A percentile compares a stretch with the other conserved stretches of the same genome.
phyloP scores from a whole-genome alignment of 1,140 invertebrate genomes.

The Drosophila bipectinata region DNA sequence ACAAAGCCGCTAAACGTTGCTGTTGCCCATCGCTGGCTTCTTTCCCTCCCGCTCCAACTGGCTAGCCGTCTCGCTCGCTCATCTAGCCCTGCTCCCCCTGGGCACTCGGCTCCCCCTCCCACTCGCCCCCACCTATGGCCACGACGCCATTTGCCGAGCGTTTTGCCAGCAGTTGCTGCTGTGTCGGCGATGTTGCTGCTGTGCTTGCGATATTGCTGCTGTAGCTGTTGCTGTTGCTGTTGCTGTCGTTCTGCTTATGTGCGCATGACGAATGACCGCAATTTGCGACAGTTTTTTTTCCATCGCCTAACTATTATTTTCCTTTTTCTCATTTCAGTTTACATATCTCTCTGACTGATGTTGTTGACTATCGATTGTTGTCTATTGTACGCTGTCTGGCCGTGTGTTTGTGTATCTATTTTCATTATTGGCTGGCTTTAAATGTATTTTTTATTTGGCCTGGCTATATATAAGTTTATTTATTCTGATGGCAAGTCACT shows the following conservation, averaged over 20 bases:
- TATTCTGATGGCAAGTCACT: constrained; percentile 63
- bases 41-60: constrained; percentile 20
- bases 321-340: constrained; percentile 51
- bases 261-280: constrained; percentile 83
- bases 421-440: constrained; percentile 71
- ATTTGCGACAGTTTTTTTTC: constrained; percentile 79
- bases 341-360: constrained; percentile 66
- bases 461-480: constrained; percentile 42
- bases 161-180: constrained; percentile 32
- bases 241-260: constrained; percentile 75
- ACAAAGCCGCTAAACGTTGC: constrained; percentile 51
- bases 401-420: constrained; percentile 58
- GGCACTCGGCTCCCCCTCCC: constrained; percentile 1
- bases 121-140: constrained; percentile 45
- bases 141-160: constrained; percentile 73
- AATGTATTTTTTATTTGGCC: constrained; percentile 44
- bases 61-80: not conserved
- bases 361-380: constrained; percentile 51
- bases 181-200: constrained; percentile 27
- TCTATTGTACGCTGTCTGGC: constrained; percentile 16
- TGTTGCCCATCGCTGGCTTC: constrained; percentile 16
- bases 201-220: constrained; percentile 29
- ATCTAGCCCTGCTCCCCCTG: not conserved
- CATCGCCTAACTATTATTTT: constrained; percentile 42
- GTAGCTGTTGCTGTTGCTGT: constrained; percentile 11